A percentile compares a stretch with the other conserved stretches of the same genome.
These are phyloP conservation scores for Numenius phaeopus DNA, from an alignment of 2,797 vertebrate genomes.

Conservation along the genomic window DNA sequence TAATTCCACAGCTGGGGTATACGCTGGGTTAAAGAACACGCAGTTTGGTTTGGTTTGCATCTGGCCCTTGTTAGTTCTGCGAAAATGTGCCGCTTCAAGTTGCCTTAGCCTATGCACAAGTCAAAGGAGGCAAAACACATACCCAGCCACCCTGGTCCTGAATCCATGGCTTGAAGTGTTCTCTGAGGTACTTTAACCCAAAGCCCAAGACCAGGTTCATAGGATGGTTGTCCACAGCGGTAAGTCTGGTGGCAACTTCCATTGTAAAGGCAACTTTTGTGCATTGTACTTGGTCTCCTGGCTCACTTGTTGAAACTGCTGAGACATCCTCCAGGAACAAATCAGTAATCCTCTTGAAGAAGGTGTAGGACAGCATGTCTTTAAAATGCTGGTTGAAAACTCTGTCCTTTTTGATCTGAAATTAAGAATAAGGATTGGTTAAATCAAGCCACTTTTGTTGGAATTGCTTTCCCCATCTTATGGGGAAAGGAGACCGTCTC, in stretches of 20 bases:
- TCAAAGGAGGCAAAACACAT: slow-evolving; percentile 26
- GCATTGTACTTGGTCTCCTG: slow-evolving; percentile 17
- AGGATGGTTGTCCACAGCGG: slow-evolving; percentile 78
- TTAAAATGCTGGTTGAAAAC: slow-evolving; percentile 26
- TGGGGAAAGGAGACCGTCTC: neutral
- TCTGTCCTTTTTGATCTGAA: slow-evolving; percentile 77
- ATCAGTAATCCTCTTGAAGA: slow-evolving; percentile 76
- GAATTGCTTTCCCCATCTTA: neutral
- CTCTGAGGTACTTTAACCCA: slow-evolving; percentile 84
- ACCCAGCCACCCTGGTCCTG: slow-evolving; percentile 85
- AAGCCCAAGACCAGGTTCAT: slow-evolving; percentile 82
- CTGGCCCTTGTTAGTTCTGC: neutral
- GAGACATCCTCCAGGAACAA: slow-evolving; percentile 58
- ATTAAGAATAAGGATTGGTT: neutral
- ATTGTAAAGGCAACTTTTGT: slow-evolving; percentile 83
- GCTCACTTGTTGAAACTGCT: neutral
- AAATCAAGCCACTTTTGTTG: neutral
- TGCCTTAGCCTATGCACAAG: neutral
- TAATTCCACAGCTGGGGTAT: neutral
- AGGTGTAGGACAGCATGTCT: slow-evolving; percentile 71
- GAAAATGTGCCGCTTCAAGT: neutral
- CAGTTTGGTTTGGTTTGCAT: neutral
- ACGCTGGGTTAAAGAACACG: neutral
- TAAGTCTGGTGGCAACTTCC: slow-evolving; percentile 84
- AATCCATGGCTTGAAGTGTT: slow-evolving; percentile 82